Evolutionary conservation across 2,113 vertebrate species (phyloP).

Genomic region (Todiramphus saurophagus): DNA sequence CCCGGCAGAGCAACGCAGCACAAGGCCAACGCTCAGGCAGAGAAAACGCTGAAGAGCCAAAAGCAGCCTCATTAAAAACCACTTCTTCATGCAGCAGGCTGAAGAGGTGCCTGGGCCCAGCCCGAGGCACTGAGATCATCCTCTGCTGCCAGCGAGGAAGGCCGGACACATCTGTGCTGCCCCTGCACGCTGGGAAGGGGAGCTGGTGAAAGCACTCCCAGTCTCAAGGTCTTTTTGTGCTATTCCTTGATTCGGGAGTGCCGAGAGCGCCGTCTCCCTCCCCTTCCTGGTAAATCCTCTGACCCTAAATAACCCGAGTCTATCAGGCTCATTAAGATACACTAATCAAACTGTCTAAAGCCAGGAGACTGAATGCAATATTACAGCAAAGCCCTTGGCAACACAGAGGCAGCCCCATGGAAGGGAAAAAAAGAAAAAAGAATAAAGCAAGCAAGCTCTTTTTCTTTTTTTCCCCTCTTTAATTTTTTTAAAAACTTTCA

Average conservation of each 20-base stretch:
- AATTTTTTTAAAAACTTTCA: not conserved
- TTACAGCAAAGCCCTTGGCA: not conserved
- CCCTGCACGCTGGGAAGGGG: not conserved
- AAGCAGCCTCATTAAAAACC: not conserved
- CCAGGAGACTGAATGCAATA: not conserved
- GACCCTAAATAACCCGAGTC: constrained; percentile 27
- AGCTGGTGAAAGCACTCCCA: not conserved
- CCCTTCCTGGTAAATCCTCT: constrained; percentile 4
- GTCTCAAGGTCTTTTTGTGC: not conserved
- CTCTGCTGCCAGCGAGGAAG: not conserved
- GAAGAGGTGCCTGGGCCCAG: not conserved
- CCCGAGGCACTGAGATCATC: fast-evolving
- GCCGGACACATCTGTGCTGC: fast-evolving
- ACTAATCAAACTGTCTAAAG: constrained; percentile 1
- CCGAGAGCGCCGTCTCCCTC: not conserved
- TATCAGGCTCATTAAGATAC: constrained; percentile 11
- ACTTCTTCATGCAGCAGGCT: not conserved
- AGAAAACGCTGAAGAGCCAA: not conserved
- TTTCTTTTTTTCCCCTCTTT: not conserved
- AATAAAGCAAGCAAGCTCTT: not conserved
- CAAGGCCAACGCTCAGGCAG: not conserved
- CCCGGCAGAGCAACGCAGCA: not conserved
- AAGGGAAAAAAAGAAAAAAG: not conserved
- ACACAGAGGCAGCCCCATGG: not conserved
- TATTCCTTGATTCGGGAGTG: not conserved